A percentile compares a stretch with the other conserved stretches of the same genome.
These are phyloP conservation scores for Microtus oregoni DNA, from an alignment of 2,113 vertebrate genomes.

Conservation along the genomic window DNA sequence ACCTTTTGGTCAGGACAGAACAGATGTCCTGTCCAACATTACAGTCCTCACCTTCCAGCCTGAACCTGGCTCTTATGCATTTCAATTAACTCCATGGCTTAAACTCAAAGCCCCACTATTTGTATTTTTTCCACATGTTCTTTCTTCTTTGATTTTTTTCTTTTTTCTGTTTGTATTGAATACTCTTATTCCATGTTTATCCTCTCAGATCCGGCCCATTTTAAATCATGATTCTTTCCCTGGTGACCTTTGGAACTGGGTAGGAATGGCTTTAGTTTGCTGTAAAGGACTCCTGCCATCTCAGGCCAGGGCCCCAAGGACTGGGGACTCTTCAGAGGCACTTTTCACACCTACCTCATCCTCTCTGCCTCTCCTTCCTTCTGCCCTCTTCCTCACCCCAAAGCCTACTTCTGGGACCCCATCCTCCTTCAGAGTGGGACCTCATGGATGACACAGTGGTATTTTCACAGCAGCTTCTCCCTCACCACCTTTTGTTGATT, in stretches of 20 bases:
- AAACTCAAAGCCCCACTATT: rapidly evolving
- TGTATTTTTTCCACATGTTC: no score
- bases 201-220: no score
- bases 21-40: neutral
- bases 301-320: rapidly evolving
- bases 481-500: neutral
- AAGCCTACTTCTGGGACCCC: neutral
- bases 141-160: rapidly evolving
- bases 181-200: neutral
- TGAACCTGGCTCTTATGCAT: neutral
- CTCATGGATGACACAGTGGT: no score
- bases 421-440: neutral
- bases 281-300: neutral
- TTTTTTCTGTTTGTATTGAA: neutral
- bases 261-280: neutral
- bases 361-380: no score
- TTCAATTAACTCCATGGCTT: neutral
- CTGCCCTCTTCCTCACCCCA: neutral
- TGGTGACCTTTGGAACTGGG: neutral
- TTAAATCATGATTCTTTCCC: neutral
- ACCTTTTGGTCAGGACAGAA: neutral
- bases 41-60: neutral
- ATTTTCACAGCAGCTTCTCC: no score
- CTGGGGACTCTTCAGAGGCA: rapidly evolving
- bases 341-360: no score